Evolutionary conservation across 1,140 invertebrate species (phyloP), one percentile per base, ranked within the genome.

Genomic region (Himalopsyche phryganea): DNA sequence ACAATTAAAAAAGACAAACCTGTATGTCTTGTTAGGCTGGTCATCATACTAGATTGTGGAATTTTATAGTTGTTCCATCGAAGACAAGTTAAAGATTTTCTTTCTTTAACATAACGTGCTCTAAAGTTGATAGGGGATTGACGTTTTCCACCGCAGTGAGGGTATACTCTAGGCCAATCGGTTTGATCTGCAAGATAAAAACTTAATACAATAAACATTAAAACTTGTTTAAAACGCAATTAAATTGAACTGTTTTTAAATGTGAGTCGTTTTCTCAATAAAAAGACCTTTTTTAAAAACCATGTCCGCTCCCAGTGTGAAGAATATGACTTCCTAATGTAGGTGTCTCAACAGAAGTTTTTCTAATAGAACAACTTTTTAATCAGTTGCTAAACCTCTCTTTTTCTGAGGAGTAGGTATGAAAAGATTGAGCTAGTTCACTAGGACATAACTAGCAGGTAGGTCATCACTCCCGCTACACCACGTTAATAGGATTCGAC

Each of bases 101-200:
- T 14, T 5, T 19, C 18, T 5, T 15, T 33, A 11, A 28, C 9
- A 28, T 23, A 1, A 1, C 3, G 20, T 41, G 53, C 19, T 20
- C 20, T 18, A 38, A 61, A 46, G 41, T 57, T 35, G 15, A 61
- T 61, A 4, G 59, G 59, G 32, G 59, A 51, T 38, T 61, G 59
- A 1, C 15, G 13, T 7, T 11, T 20, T 4, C 59, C 59, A 23
- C 46, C 53, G 28, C 59, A 61, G 13, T 9, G 17, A 1, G 59
- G 59, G 35, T 28, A 61, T 9, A 10, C 11, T n/a, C 5, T 28
- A 1, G 13, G n/a, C 53, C 59, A 56, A 9, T 38, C n/a, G 1
- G 13, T 40, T 57, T 61, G 52, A 48, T 52, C 59, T 61, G 36
- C 36, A 56, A 44, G 6, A 1, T 13, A 15, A 19, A n/a, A 18